phyloP scores from a whole-genome alignment of 2,797 vertebrate genomes.

The Pelobates cultripes region DNA sequence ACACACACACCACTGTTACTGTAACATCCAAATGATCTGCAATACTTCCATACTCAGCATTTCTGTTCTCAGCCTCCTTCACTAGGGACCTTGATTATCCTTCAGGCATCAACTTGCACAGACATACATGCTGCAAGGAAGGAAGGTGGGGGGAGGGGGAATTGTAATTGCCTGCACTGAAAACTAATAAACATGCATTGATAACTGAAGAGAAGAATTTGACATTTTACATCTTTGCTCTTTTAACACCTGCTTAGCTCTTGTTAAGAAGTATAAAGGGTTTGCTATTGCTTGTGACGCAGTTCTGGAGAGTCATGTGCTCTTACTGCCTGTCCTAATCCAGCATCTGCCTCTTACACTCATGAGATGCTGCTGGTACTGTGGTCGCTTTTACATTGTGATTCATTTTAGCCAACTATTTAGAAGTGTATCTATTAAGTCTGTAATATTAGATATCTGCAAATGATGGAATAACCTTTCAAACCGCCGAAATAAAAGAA shows the following conservation, averaged over 20 bases:
- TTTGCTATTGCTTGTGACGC: background rate
- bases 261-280: background rate
- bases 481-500: no score
- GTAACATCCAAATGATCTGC: conserved; percentile 20
- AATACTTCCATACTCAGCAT: conserved; percentile 14
- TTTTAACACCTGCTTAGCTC: background rate
- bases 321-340: background rate
- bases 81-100: conserved; percentile 23
- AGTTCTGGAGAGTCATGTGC: background rate
- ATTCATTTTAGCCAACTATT: no score
- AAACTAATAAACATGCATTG: background rate
- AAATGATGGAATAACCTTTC: no score
- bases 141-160: conserved; percentile 16
- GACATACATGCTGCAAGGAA: conserved; percentile 4
- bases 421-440: no score
- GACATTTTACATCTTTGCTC: background rate
- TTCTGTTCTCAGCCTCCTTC: conserved; percentile 5
- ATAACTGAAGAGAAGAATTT: background rate
- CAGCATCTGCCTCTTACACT: background rate
- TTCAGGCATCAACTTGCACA: conserved; percentile 23
- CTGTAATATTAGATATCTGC: no score
- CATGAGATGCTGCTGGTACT: background rate
- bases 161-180: conserved; percentile 1
- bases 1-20: no score
- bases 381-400: no score